Evolutionary conservation across 2,113 vertebrate genomes (phyloP).

Genomic region (Maccullochella peelii): DNA sequence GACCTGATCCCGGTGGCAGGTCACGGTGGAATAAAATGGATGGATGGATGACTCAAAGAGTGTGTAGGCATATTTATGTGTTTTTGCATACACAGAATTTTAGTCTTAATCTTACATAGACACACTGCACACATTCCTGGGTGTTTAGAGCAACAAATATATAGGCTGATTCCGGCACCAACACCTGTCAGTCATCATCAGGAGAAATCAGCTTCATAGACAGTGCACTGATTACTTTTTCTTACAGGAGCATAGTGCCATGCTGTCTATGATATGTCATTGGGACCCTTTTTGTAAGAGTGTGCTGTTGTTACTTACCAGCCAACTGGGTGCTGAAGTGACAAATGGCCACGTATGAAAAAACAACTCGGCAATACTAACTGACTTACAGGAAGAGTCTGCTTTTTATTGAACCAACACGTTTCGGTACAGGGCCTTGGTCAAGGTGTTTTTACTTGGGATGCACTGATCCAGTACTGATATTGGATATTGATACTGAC

Average conservation of each 20-base stretch:
- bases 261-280: background rate
- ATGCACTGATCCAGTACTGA: no score
- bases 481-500: no score
- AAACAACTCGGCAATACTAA: background rate
- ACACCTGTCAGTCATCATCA: slow-evolving; percentile 68
- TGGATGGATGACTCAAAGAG: background rate
- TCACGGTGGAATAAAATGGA: no score
- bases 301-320: background rate
- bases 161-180: slow-evolving; percentile 58
- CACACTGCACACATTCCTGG: background rate
- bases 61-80: background rate
- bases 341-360: background rate
- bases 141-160: background rate
- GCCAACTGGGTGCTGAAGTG: background rate
- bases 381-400: no score
- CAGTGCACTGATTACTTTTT: slow-evolving; percentile 4
- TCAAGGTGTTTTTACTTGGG: no score
- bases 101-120: background rate
- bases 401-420: background rate
- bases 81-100: background rate
- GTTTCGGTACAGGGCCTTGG: background rate
- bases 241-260: slow-evolving; percentile 14
- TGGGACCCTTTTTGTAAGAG: background rate
- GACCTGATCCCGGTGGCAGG: no score
- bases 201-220: slow-evolving; percentile 54